These are phyloP conservation scores for Mamestra configurata DNA, from an alignment of 1,140 invertebrate genomes.

Conservation along the genomic window DNA sequence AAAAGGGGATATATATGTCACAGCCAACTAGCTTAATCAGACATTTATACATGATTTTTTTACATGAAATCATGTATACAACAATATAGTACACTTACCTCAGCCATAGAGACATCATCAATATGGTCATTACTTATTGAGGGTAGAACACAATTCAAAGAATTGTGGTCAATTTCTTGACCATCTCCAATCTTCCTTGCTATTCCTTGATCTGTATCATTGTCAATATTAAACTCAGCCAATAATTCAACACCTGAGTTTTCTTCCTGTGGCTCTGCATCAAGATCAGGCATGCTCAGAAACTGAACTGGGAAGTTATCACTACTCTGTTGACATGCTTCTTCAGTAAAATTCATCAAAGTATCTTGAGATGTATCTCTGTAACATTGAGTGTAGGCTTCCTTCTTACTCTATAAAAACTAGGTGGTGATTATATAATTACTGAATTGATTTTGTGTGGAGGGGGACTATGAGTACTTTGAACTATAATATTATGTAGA, in stretches of 20 bases:
- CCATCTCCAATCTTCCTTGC: conserved; percentile 58
- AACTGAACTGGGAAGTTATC: conserved; percentile 74
- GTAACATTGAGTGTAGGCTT: conserved; percentile 44
- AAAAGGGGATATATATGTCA: no score
- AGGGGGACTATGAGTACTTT: no score
- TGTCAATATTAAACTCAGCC: conserved; percentile 78
- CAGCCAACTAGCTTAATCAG: no score
- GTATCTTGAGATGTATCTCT: conserved; percentile 69
- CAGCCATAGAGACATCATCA: conserved; percentile 74
- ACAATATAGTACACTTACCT: conserved; percentile 63
- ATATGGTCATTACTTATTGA: conserved; percentile 78
- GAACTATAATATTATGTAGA: no score
- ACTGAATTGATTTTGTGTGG: no score
- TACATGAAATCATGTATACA: not conserved
- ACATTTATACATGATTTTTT: not conserved
- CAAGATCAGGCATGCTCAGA: conserved; percentile 80
- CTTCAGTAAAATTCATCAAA: conserved; percentile 72
- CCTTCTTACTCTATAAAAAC: no score
- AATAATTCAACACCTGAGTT: conserved; percentile 71
- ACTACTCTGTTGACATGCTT: conserved; percentile 67
- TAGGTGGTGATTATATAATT: no score
- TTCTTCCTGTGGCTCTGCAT: conserved; percentile 65
- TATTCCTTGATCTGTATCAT: conserved; percentile 68
- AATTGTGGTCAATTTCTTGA: conserved; percentile 68
- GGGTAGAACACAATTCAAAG: conserved; percentile 82